Conservation (phyloP, 2,113 vertebrate species). For the Catharus minimus region DNA sequence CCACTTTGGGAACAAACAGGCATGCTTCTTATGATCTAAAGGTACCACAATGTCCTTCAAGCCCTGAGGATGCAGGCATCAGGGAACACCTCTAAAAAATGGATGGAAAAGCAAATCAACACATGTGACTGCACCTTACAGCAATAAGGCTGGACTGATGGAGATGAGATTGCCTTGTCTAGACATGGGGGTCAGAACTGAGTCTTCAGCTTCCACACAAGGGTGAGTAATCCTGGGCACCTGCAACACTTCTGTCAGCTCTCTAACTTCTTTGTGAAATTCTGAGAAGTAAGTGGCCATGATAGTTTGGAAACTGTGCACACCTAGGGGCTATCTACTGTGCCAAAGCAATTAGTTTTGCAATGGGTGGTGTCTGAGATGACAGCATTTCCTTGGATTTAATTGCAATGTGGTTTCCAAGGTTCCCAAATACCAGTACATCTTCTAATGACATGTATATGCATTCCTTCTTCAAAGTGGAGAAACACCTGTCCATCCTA, state of each 20-base stretch:
- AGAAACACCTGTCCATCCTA: background rate
- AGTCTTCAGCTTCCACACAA: background rate
- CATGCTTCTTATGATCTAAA: background rate
- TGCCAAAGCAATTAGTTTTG: background rate
- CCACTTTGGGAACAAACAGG: background rate
- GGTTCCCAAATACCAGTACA: background rate
- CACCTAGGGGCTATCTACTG: background rate
- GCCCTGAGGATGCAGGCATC: background rate
- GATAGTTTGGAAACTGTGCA: background rate
- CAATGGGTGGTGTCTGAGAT: background rate
- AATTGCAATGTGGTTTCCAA: background rate
- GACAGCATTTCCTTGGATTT: background rate
- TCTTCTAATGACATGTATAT: background rate
- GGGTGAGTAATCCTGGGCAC: background rate
- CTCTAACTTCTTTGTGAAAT: background rate
- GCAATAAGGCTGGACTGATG: background rate
- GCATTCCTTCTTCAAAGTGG: background rate
- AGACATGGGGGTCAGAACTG: accelerated
- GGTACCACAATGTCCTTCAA: background rate
- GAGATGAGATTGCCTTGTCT: background rate
- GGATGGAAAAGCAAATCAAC: background rate
- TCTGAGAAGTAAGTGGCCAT: background rate
- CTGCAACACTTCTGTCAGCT: background rate
- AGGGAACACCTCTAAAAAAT: background rate
- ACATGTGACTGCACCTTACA: background rate